phyloP scores from a whole-genome alignment of 2,797 vertebrate genomes.

The Rhynchonycteris naso region DNA sequence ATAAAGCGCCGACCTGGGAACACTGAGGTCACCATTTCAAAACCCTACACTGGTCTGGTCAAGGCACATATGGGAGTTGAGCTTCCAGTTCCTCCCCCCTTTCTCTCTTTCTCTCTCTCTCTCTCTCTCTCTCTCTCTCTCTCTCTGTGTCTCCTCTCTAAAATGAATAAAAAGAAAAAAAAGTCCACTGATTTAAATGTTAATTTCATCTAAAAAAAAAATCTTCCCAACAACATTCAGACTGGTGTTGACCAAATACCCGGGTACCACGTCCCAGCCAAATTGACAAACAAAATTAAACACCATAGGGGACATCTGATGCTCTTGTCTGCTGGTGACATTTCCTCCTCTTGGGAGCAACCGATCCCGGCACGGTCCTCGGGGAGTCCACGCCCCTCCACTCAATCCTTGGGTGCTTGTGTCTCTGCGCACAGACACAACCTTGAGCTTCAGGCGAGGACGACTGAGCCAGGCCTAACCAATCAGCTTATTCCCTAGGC shows the following conservation, averaged over 20 bases:
- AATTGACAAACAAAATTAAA: background rate
- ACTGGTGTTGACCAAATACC: background rate
- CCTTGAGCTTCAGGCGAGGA: background rate
- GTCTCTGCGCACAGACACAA: background rate
- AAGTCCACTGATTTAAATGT: background rate
- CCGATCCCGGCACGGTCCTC: fast-evolving
- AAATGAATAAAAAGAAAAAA: no score
- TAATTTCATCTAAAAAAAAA: background rate
- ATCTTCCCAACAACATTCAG: background rate
- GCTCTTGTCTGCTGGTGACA: fast-evolving
- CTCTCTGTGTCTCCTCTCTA: no score
- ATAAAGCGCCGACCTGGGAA: no score
- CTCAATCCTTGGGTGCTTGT: background rate
- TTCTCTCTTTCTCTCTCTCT: no score
- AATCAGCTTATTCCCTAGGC: background rate
- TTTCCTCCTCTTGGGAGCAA: background rate
- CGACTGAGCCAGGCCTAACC: background rate
- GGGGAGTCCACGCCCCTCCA: background rate
- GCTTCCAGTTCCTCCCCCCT: no score
- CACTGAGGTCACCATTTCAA: no score
- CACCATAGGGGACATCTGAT: fast-evolving
- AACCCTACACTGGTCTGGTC: no score
- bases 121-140: no score
- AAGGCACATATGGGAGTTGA: no score
- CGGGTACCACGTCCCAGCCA: background rate